Evolutionary conservation across 2,888 invertebrate species (phyloP).

Genomic region (Thecophora atra): DNA sequence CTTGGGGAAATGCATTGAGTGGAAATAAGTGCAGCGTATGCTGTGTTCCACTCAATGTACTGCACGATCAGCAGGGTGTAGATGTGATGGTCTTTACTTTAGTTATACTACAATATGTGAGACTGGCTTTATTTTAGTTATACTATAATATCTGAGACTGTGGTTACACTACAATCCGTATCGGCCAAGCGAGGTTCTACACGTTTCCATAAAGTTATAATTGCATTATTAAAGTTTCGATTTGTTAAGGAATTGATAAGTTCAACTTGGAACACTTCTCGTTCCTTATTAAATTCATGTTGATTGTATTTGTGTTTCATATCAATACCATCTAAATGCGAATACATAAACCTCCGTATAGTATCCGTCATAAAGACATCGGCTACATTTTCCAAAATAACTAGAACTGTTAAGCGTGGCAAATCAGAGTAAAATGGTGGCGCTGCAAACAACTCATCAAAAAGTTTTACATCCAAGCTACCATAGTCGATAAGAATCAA

Average conservation of each 20-base stretch:
- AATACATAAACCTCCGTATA: constrained; percentile 52
- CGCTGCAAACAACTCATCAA: constrained; percentile 53
- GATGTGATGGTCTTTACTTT: too few relatives aligned
- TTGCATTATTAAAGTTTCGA: constrained; percentile 55
- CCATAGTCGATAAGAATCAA: constrained; percentile 61
- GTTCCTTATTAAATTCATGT: constrained; percentile 47
- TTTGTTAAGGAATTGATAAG: constrained; percentile 53
- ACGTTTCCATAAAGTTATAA: constrained; percentile 50
- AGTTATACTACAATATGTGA: too few relatives aligned
- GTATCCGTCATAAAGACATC: constrained; percentile 53
- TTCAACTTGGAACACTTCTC: constrained; percentile 51
- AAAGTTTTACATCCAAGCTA: constrained; percentile 53
- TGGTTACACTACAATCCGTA: constrained; percentile 46
- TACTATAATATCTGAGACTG: too few relatives aligned
- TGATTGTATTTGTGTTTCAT: constrained; percentile 53
- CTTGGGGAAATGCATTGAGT: too few relatives aligned
- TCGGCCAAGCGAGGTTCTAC: constrained; percentile 47
- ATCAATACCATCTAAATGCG: constrained; percentile 48
- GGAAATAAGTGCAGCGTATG: too few relatives aligned
- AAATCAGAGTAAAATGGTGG: constrained; percentile 47
- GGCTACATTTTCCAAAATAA: constrained; percentile 56
- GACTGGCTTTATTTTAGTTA: too few relatives aligned
- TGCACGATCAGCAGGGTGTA: too few relatives aligned
- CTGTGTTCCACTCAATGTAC: too few relatives aligned
- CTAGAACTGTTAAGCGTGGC: constrained; percentile 55